Base-by-base conservation (phyloP, 2,797 vertebrate species). In the Lophius americanus region DNA sequence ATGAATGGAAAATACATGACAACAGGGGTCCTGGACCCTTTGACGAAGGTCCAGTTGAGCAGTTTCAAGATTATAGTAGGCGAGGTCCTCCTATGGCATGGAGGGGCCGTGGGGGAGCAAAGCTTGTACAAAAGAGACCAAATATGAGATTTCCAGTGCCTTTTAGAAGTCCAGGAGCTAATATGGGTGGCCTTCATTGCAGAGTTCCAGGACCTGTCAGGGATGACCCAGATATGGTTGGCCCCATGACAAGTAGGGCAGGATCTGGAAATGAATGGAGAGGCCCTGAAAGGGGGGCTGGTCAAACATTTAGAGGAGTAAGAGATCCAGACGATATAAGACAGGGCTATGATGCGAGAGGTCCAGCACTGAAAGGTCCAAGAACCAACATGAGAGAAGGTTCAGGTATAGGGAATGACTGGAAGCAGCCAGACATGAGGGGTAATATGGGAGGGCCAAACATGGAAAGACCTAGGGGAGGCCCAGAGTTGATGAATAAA, bases 221-320 rank as follows among this genome's bases (percentile, higher is more conserved):
- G 9, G 68, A 75, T 38, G 43, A 78, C 46, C 36, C 51, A 63
- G 56, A 87, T 63, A 56, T 60, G 32, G 9, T 55, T 10, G 55
- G 1, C 13, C 42, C 54, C 59, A 70, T 37, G 3, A 64, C 75
- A 2, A 42, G 14, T 46, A 66, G 73, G 9, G 68, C 37, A 61
- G 54, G 60, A 50, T 66, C 78, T 68, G 62, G 46, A 67, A 69
- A 75, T 75, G 64, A 81, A 55, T 78, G 79, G 83, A 73, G 41
- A 58, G 75, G 69, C 33, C 33, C 66, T 64, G n/a, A 66, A 33
- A 70, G 63, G 61, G 47, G 58, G 9, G 46, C 35, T 47, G 64
- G 62, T 44, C 32, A 46, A 56, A 75, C 63, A 79, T 77, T 75
- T 14, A 82, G 71, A 73, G 66, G 65, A 4, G 71, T 65, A 63